Conservation (phyloP, 2,888 invertebrate genomes). For the Acheta domesticus region DNA sequence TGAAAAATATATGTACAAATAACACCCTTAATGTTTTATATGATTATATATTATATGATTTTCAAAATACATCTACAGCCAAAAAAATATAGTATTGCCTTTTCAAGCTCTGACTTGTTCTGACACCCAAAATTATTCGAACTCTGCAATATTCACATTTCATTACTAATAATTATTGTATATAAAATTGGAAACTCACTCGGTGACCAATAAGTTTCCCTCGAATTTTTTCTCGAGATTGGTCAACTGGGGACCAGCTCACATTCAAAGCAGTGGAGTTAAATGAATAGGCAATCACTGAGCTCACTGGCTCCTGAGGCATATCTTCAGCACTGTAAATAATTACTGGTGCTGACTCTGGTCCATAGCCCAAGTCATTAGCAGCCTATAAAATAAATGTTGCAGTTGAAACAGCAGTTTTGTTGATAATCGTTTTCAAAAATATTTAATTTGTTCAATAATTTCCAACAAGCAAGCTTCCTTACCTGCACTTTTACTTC, state of each 20-base stretch:
- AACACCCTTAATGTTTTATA: too few species aligned
- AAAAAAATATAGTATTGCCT: too few species aligned
- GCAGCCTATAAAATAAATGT: slow-evolving; percentile 51
- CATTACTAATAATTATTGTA: not conserved
- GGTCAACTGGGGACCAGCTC: slow-evolving; percentile 83
- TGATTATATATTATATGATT: too few species aligned
- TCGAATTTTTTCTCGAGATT: slow-evolving; percentile 76
- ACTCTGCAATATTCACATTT: too few species aligned
- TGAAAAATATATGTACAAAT: too few species aligned
- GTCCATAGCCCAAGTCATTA: slow-evolving; percentile 78
- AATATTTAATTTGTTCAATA: not conserved
- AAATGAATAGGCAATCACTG: slow-evolving; percentile 71
- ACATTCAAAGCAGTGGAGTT: slow-evolving; percentile 93
- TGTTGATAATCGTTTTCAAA: slow-evolving; percentile 12
- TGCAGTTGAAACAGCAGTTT: slow-evolving; percentile 28
- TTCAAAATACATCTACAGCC: too few species aligned
- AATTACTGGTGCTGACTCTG: slow-evolving; percentile 68
- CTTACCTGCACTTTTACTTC: slow-evolving; percentile 76
- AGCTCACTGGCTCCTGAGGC: slow-evolving; percentile 86
- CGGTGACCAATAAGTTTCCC: slow-evolving; percentile 91
- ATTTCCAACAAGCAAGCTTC: not conserved
- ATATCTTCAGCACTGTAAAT: slow-evolving; percentile 88
- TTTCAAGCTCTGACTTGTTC: too few species aligned
- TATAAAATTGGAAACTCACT: slow-evolving; percentile 48
- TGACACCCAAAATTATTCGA: too few species aligned